These are phyloP conservation scores for Falco biarmicus DNA, from an alignment of 2,797 vertebrate genomes.

Conservation along the genomic window DNA sequence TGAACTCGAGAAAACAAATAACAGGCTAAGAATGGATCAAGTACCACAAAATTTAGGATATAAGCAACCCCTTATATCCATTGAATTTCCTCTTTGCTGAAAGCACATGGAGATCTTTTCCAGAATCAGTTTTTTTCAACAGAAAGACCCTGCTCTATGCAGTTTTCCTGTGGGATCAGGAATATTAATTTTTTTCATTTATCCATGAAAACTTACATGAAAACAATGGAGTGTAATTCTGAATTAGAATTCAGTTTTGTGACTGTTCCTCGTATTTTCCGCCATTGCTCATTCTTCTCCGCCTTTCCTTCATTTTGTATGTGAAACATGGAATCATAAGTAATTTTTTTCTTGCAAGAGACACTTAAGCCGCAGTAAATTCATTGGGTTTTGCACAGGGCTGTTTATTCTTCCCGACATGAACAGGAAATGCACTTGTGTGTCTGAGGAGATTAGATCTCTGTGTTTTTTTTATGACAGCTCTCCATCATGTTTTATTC, in stretches of 20 bases:
- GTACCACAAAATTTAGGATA: neutral
- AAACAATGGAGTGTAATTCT: neutral
- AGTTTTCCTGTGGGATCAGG: neutral
- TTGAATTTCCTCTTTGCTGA: neutral
- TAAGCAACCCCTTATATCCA: neutral
- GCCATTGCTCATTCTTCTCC: neutral
- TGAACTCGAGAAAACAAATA: neutral
- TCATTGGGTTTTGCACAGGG: neutral
- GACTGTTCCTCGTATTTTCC: neutral
- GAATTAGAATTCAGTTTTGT: neutral
- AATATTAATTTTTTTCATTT: neutral
- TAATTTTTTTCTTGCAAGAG: neutral
- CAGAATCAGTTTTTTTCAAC: neutral
- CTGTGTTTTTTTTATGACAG: conserved; percentile 19
- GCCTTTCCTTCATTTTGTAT: neutral
- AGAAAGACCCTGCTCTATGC: neutral
- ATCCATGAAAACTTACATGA: neutral
- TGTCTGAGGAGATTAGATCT: conserved; percentile 39
- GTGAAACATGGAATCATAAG: neutral
- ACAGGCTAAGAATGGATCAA: neutral
- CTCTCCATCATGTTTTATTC: conserved; percentile 54
- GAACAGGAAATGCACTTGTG: conserved; percentile 20
- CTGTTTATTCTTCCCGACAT: conserved; percentile 20
- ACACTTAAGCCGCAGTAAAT: neutral
- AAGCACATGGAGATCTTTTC: neutral